Evolutionary conservation across 2,113 vertebrate species (phyloP).

Genomic region (Albula glossodonta): DNA sequence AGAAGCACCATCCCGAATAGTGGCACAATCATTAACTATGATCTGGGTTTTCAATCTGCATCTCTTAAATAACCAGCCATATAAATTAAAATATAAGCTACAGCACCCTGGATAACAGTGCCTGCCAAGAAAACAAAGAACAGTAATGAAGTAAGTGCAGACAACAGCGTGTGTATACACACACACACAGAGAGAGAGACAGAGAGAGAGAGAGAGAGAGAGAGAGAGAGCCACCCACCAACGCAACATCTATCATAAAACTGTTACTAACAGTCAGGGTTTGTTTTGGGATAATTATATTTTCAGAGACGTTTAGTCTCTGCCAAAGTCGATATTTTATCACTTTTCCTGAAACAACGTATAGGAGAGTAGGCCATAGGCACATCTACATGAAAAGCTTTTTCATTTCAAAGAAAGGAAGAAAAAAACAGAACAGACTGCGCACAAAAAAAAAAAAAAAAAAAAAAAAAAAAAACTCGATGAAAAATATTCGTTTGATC

Average conservation of each 20-base stretch:
- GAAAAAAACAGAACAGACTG: not conserved
- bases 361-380: not conserved
- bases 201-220: not conserved
- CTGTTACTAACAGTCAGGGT: not conserved
- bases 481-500: constrained; percentile 2
- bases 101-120: not conserved
- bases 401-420: not conserved
- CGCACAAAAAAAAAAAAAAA: not conserved
- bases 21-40: not conserved
- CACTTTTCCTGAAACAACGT: not conserved
- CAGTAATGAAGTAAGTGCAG: not conserved
- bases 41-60: not conserved
- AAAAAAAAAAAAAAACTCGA: not conserved
- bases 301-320: constrained; percentile 14
- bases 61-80: not conserved
- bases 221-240: not conserved
- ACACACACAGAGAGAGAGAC: constrained; percentile 14
- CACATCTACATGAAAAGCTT: not conserved
- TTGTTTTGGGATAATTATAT: constrained; percentile 6
- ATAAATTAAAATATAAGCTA: not conserved
- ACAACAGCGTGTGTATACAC: too few relatives aligned
- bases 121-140: not conserved
- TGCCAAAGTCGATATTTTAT: constrained; percentile 7
- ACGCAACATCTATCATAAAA: not conserved
- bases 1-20: too few relatives aligned